A percentile compares a stretch with the other conserved stretches of the same genome.
Evolutionary conservation across 2,113 vertebrate species (phyloP).

Genomic region (Uropsilus gracilis): DNA sequence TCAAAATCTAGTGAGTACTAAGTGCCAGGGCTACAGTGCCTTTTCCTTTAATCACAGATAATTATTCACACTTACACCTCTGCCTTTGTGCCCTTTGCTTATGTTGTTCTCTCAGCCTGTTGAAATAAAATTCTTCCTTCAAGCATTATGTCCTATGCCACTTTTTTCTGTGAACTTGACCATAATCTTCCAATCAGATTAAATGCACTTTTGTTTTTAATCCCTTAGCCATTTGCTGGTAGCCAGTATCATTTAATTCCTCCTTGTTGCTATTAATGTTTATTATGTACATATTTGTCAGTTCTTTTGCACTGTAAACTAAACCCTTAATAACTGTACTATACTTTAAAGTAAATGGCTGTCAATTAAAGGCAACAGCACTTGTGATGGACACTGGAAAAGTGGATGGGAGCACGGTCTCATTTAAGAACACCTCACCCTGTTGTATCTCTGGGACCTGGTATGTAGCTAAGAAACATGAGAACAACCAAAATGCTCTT

Average conservation of each 20-base stretch:
- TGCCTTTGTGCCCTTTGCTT: background rate
- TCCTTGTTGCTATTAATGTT: background rate
- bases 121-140: conserved; percentile 1
- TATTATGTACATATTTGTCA: background rate
- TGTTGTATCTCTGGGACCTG: conserved; percentile 5
- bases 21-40: background rate
- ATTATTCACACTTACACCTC: background rate
- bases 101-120: background rate
- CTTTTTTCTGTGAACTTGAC: background rate
- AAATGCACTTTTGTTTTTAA: conserved; percentile 41
- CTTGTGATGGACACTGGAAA: background rate
- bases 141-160: background rate
- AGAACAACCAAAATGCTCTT: background rate
- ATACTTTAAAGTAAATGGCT: background rate
- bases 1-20: background rate
- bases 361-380: background rate
- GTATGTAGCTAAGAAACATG: background rate
- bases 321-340: background rate
- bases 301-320: background rate
- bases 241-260: conserved; percentile 14
- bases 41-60: background rate
- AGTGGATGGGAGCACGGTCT: background rate
- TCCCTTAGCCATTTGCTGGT: background rate
- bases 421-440: background rate
- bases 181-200: background rate